A percentile compares a stretch with the other conserved stretches of the same genome.
phyloP scores from a whole-genome alignment of 1,140 invertebrate species.

The Cydia strobilella region DNA sequence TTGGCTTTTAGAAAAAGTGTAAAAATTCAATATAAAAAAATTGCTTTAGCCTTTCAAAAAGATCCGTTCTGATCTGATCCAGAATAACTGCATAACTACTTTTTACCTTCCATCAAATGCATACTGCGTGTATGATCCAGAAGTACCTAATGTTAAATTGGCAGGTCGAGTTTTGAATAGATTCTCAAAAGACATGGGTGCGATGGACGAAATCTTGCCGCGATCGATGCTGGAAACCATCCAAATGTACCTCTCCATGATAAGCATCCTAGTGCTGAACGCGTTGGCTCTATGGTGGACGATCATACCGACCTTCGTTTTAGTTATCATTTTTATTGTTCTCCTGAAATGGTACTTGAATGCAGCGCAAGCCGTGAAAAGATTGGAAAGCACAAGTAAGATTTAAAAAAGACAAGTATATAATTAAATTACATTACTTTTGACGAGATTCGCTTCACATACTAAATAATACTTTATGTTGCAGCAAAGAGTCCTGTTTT shows the following conservation, averaged over 20 bases:
- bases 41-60: no score
- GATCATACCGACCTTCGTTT: slow-evolving; percentile 83
- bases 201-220: slow-evolving; percentile 94
- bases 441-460: no score
- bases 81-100: no score
- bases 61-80: no score
- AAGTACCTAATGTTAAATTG: slow-evolving; percentile 63
- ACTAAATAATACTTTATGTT: slow-evolving; percentile 37
- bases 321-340: slow-evolving; percentile 84
- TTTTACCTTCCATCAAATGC: no score
- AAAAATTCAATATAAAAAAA: no score
- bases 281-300: slow-evolving; percentile 87
- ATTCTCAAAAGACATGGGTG: slow-evolving; percentile 81
- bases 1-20: no score
- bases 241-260: slow-evolving; percentile 83
- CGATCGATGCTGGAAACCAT: slow-evolving; percentile 87
- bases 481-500: slow-evolving; percentile 80
- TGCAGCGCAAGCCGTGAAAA: slow-evolving; percentile 90
- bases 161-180: slow-evolving; percentile 81
- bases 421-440: no score
- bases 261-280: slow-evolving; percentile 85
- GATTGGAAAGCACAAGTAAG: slow-evolving; percentile 90
- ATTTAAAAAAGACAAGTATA: slow-evolving; percentile 33
- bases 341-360: slow-evolving; percentile 87
- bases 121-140: no score